These are phyloP conservation scores for Kryptopterus vitreolus DNA, from an alignment of 2,797 vertebrate species.

Conservation along the genomic window DNA sequence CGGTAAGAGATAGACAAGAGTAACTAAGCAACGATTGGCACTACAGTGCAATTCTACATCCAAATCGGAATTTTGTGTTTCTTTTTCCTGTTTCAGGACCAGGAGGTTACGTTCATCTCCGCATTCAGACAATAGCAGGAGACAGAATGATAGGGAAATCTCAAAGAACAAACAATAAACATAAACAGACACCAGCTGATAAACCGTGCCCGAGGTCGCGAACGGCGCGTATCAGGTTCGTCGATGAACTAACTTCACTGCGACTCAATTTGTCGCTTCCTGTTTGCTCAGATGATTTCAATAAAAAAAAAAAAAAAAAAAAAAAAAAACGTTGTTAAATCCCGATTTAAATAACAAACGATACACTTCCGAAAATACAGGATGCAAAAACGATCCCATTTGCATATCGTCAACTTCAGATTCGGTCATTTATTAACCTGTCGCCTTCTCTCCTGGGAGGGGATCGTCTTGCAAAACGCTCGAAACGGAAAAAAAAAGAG, in stretches of 20 bases:
- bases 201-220: slow-evolving; percentile 1
- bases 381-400: slow-evolving; percentile 29
- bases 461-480: slow-evolving; percentile 6
- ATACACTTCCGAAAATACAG: neutral
- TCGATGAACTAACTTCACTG: slow-evolving; percentile 22
- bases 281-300: slow-evolving; percentile 43
- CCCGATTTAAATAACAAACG: too few relatives aligned
- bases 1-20: slow-evolving; percentile 54
- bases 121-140: slow-evolving; percentile 36
- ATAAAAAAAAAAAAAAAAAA: too few relatives aligned
- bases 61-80: slow-evolving; percentile 48
- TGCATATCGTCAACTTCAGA: slow-evolving; percentile 17
- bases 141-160: slow-evolving; percentile 8
- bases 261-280: slow-evolving; percentile 43
- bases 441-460: neutral
- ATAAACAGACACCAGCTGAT: neutral
- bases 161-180: slow-evolving; percentile 14
- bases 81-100: slow-evolving; percentile 43
- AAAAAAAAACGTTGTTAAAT: too few relatives aligned
- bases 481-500: slow-evolving; percentile 33
- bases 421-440: too few relatives aligned
- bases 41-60: slow-evolving; percentile 48
- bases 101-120: slow-evolving; percentile 23
- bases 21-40: slow-evolving; percentile 54
- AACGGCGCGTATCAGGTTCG: slow-evolving; percentile 12